Evolutionary conservation across 2,797 vertebrate species (phyloP).

Genomic region (Anguilla anguilla): DNA sequence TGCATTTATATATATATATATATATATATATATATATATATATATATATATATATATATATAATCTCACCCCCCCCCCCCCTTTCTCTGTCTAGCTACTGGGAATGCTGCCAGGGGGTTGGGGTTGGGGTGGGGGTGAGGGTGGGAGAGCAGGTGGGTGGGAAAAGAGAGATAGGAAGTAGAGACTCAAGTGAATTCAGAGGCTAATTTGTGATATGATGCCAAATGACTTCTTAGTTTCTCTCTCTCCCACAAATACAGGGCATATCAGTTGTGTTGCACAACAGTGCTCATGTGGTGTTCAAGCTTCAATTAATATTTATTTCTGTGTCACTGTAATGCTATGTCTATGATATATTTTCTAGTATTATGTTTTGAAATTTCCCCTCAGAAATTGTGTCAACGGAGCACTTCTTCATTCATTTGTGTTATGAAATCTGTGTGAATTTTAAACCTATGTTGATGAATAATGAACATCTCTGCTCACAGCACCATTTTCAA

Average conservation of each 20-base stretch:
- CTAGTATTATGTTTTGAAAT: background rate
- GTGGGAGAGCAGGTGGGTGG: conserved; percentile 49
- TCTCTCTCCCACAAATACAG: background rate
- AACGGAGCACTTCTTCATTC: background rate
- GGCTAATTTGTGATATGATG: conserved; percentile 46
- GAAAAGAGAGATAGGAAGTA: conserved; percentile 38
- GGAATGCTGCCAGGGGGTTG: conserved; percentile 34
- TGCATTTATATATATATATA: background rate
- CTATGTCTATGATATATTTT: background rate
- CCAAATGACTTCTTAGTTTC: conserved; percentile 34
- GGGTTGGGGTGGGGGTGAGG: conserved; percentile 32
- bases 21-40: too few relatives aligned
- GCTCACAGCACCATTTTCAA: background rate
- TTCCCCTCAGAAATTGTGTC: background rate
- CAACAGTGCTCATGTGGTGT: background rate
- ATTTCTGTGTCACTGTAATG: background rate
- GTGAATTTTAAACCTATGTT: background rate
- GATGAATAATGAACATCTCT: background rate
- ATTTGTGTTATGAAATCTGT: background rate
- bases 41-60: too few relatives aligned
- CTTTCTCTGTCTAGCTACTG: conserved; percentile 36
- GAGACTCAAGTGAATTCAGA: conserved; percentile 43
- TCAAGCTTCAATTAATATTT: background rate
- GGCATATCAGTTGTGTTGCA: background rate
- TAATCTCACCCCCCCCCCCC: too few relatives aligned